phyloP scores from a whole-genome alignment of 2,113 vertebrate species.

The Bagarius yarrelli region DNA sequence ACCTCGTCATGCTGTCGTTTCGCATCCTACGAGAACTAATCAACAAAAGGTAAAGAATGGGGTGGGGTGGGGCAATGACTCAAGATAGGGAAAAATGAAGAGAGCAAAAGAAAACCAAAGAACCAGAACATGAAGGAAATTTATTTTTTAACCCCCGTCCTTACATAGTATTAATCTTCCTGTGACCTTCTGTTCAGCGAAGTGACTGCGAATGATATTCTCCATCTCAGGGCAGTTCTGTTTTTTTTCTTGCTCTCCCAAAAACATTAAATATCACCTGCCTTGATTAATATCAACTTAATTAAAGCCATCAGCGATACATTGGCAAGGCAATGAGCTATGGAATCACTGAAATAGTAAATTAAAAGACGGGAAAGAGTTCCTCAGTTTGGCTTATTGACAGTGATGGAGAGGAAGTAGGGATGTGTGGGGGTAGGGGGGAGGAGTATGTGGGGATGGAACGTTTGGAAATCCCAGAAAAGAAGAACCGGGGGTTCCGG shows the following conservation, averaged over 20 bases:
- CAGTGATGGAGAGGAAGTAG: conserved; percentile 89
- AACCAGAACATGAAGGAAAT: conserved; percentile 66
- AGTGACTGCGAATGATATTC: conserved; percentile 82
- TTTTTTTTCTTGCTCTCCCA: conserved; percentile 57
- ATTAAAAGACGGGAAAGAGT: conserved; percentile 84
- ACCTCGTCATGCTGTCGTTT: conserved; percentile 43
- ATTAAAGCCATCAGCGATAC: conserved; percentile 98
- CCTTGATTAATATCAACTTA: conserved; percentile 99
- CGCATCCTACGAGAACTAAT: conserved; percentile 53
- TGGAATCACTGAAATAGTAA: conserved; percentile 98
- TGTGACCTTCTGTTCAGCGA: conserved; percentile 79
- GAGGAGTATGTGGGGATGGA: conserved; percentile 67
- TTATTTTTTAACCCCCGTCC: conserved; percentile 74
- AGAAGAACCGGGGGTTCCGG: conserved; percentile 34
- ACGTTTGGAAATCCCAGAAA: background rate
- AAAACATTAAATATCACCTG: conserved; percentile 97
- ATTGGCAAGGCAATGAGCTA: conserved; percentile 98
- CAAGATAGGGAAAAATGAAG: conserved; percentile 64
- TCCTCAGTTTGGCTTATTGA: conserved; percentile 84
- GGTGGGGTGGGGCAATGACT: conserved; percentile 42
- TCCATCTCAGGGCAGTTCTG: conserved; percentile 41
- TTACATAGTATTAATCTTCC: conserved; percentile 87
- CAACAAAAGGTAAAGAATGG: conserved; percentile 56
- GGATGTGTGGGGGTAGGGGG: conserved; percentile 61
- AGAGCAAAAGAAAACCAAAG: conserved; percentile 59